Conservation (phyloP, 2,888 invertebrate species). For the Xanthorhoe designata region DNA sequence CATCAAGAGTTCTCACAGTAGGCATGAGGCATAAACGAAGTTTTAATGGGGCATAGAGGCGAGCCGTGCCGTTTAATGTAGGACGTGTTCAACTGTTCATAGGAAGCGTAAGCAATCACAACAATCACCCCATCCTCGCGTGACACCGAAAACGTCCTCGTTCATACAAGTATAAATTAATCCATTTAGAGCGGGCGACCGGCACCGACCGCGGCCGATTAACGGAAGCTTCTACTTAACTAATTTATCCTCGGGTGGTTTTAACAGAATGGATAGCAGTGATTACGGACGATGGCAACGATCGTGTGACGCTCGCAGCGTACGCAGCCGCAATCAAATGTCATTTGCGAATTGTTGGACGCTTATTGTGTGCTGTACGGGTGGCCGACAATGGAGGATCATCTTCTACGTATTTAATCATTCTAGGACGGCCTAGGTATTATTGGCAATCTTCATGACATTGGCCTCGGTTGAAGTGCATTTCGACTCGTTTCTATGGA, state of each 20-base stretch:
- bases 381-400: slow-evolving; percentile 24
- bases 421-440: slow-evolving; percentile 18
- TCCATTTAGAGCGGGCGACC: slow-evolving; percentile 83
- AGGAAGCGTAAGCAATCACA: slow-evolving; percentile 83
- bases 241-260: slow-evolving; percentile 86
- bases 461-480: slow-evolving; percentile 8
- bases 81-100: slow-evolving; percentile 76
- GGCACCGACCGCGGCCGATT: slow-evolving; percentile 82
- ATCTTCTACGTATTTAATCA: slow-evolving; percentile 14
- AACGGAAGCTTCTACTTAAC: slow-evolving; percentile 87
- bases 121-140: slow-evolving; percentile 84
- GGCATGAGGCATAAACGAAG: slow-evolving; percentile 29
- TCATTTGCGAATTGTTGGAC: slow-evolving; percentile 55
- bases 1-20: slow-evolving; percentile 43
- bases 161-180: slow-evolving; percentile 85
- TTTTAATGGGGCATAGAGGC: slow-evolving; percentile 45
- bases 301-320: slow-evolving; percentile 71
- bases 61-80: slow-evolving; percentile 68
- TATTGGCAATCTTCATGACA: slow-evolving; percentile 5
- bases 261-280: slow-evolving; percentile 86
- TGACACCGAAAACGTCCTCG: slow-evolving; percentile 85
- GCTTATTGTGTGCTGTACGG: slow-evolving; percentile 45
- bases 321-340: slow-evolving; percentile 58
- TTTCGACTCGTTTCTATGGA: background rate
- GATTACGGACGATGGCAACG: slow-evolving; percentile 77